Base-by-base conservation (phyloP, 2,113 vertebrate genomes). In the Nothocercus julius region DNA sequence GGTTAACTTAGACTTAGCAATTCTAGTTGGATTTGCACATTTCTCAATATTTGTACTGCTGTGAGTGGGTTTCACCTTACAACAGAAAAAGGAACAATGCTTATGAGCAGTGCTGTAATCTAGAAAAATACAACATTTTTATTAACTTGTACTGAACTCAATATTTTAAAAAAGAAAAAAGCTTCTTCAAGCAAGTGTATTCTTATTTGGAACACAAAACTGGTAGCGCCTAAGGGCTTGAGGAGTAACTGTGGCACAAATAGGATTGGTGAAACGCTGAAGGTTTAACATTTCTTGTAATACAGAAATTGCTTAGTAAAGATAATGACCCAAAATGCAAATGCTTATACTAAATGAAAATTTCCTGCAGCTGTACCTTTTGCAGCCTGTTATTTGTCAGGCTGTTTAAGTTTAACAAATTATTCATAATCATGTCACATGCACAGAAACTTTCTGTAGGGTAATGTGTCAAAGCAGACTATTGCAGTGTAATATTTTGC, bases 161-260 rank as follows among this genome's bases (percentile, higher is more conserved):
- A 53, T 79, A 89, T 92, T 92, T 47, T 8, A 47, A 47, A 47
- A 44, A 44, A 90, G 96, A 97, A 49, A 97, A 94, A 96, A 91
- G 44, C 34, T 96, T 79, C 70, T 83, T 69, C 85, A 81, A 85
- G 56, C 44, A 97, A 94, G 94, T 95, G 85, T 32, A 21, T 91
- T 96, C 11, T 11, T 93, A 81, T 94, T 92, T 96, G 86, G 79
- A 92, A 87, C 87, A 82, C n/a, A 27, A 51, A 85, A 62, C 82
- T 67, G 59, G 56, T 62, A 45, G 30, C 72, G 78, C 81, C 74
- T 40, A 49, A 58, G 53, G 92, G 74, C 63, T 87, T 96, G 69
- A 88, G 63, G 70, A 89, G 97, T 87, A 96, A 77, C 6, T 34
- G 6, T 76, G 74, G 77, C 72, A 90, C 56, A 28, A 74, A 25